Evolutionary conservation across 2,113 vertebrate species (phyloP).

Genomic region (Dunckerocampus dactyliophorus): DNA sequence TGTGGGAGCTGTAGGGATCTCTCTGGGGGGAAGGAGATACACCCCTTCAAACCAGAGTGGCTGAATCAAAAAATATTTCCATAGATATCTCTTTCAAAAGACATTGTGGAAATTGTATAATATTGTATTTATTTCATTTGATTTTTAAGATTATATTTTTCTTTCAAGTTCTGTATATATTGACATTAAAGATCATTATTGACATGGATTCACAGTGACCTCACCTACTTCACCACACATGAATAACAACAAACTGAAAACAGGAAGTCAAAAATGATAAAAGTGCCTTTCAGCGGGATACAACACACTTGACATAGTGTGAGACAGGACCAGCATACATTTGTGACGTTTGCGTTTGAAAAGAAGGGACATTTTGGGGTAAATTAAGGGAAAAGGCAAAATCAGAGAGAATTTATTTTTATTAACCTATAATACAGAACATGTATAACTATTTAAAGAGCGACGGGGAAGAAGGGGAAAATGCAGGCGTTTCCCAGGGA

Average conservation of each 20-base stretch:
- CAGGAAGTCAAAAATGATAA: too few relatives aligned
- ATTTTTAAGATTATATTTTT: slow-evolving; percentile 89
- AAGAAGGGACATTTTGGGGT: too few relatives aligned
- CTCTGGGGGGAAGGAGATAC: slow-evolving; percentile 56
- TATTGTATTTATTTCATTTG: slow-evolving; percentile 95
- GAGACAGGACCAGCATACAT: too few relatives aligned
- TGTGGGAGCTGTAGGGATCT: slow-evolving; percentile 58
- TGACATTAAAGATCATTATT: slow-evolving; percentile 90
- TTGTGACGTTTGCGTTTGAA: too few relatives aligned
- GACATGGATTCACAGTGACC: slow-evolving; percentile 56
- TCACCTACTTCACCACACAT: background rate
- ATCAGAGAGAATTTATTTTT: too few relatives aligned
- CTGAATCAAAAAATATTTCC: slow-evolving; percentile 62
- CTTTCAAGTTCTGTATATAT: slow-evolving; percentile 90
- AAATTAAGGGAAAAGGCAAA: too few relatives aligned
- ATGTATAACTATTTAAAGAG: too few relatives aligned
- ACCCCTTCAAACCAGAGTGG: slow-evolving; percentile 60
- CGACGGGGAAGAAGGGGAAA: too few relatives aligned
- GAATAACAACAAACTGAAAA: background rate
- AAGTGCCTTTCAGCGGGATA: too few relatives aligned
- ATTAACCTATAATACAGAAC: too few relatives aligned
- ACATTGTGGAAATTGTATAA: slow-evolving; percentile 91
- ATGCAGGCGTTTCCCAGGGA: too few relatives aligned
- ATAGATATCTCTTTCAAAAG: slow-evolving; percentile 74
- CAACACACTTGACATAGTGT: too few relatives aligned